Percentiles rank a stretch among this genome's conserved stretches.
These are phyloP conservation scores for Spodoptera litura DNA, from an alignment of 1,140 invertebrate species.

Conservation along the genomic window DNA sequence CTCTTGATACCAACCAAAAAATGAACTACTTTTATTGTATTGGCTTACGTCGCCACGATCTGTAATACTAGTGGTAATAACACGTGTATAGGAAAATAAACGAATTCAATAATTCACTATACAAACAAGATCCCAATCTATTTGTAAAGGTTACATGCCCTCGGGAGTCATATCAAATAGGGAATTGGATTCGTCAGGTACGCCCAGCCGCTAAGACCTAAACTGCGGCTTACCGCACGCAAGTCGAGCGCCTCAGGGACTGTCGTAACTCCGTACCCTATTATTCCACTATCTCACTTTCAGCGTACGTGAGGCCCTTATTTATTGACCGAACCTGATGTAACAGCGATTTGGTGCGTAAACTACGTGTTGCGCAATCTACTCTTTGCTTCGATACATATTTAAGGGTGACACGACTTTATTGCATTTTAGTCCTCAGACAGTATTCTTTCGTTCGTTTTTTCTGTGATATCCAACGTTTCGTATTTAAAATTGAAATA, in stretches of 20 bases:
- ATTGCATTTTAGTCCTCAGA: background rate
- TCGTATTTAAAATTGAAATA: no score
- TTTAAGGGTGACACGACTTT: slow-evolving; percentile 35
- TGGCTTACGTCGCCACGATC: background rate
- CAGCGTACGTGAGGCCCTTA: slow-evolving; percentile 63
- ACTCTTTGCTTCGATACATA: slow-evolving; percentile 43
- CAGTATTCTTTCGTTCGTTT: no score
- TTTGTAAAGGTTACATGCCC: slow-evolving; percentile 43
- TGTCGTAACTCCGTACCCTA: slow-evolving; percentile 55
- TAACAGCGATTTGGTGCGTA: slow-evolving; percentile 52
- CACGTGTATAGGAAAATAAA: slow-evolving; percentile 10
- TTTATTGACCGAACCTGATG: slow-evolving; percentile 60
- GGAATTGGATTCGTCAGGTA: slow-evolving; percentile 67
- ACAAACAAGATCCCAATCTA: slow-evolving; percentile 43
- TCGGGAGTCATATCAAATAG: slow-evolving; percentile 54
- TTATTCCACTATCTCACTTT: slow-evolving; percentile 69
- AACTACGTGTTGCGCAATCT: slow-evolving; percentile 51
- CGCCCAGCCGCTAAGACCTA: slow-evolving; percentile 57
- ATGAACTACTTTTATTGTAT: no score
- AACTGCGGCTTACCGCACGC: slow-evolving; percentile 63
- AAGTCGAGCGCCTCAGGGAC: slow-evolving; percentile 60
- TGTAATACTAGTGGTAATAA: background rate
- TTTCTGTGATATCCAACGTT: no score
- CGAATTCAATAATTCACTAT: slow-evolving; percentile 15
- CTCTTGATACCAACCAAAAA: no score